Evolutionary conservation across 2,888 invertebrate genomes (phyloP).

Genomic region (Andrena flavipes): DNA sequence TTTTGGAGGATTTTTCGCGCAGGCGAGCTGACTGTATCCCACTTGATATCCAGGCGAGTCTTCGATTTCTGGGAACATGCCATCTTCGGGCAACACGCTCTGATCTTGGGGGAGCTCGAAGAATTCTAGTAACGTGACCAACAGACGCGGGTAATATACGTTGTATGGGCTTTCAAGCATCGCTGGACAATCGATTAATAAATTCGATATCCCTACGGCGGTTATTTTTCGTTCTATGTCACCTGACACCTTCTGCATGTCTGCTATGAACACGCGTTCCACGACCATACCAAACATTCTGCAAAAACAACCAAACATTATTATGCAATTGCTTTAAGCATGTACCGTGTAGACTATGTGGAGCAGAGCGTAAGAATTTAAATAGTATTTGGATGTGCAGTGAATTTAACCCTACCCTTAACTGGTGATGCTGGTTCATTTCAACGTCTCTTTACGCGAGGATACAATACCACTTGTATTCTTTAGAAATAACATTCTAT

Average conservation of each 20-base stretch:
- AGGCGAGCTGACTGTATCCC: conserved; percentile 94
- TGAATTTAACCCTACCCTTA: no score
- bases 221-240: conserved; percentile 95
- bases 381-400: no score
- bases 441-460: no score
- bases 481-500: no score
- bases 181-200: conserved; percentile 92
- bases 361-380: no score
- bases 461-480: no score
- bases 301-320: conserved; percentile 57
- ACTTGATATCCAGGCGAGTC: conserved; percentile 95
- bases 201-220: conserved; percentile 94
- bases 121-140: conserved; percentile 89
- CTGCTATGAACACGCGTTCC: conserved; percentile 94
- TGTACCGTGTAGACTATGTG: no score
- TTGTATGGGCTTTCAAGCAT: conserved; percentile 89
- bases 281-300: conserved; percentile 98
- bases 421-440: no score
- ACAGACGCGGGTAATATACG: conserved; percentile 78
- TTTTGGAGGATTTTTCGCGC: conserved; percentile 90
- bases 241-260: conserved; percentile 94
- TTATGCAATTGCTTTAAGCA: neutral
- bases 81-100: conserved; percentile 92
- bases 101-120: conserved; percentile 96
- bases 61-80: conserved; percentile 93